Evolutionary conservation across 2,888 invertebrate species (phyloP).

Genomic region (Sinelater perroti): DNA sequence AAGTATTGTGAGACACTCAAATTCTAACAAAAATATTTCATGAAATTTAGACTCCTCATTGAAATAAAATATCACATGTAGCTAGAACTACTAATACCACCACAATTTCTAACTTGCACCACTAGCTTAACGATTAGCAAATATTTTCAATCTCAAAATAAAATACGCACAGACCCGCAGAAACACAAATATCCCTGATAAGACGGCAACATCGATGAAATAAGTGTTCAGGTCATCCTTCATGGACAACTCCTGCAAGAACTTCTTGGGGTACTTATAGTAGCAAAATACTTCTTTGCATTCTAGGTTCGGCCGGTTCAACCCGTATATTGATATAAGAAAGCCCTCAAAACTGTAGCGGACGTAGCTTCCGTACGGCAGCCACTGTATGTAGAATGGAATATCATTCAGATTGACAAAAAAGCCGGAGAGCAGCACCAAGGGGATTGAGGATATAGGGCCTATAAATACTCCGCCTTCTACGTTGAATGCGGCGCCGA

Average conservation of each 20-base stretch:
- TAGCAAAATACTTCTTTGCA: slow-evolving; percentile 87
- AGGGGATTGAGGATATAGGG: slow-evolving; percentile 90
- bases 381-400: slow-evolving; percentile 87
- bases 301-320: slow-evolving; percentile 80
- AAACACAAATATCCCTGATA: slow-evolving; percentile 80
- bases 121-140: slow-evolving; percentile 56
- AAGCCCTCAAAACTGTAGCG: slow-evolving; percentile 93
- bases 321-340: slow-evolving; percentile 91
- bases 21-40: too few species aligned
- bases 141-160: slow-evolving; percentile 82
- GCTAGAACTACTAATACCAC: slow-evolving; percentile 32
- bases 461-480: slow-evolving; percentile 83
- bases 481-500: slow-evolving; percentile 90
- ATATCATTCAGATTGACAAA: slow-evolving; percentile 93
- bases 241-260: slow-evolving; percentile 88
- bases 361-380: slow-evolving; percentile 90
- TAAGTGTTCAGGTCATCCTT: slow-evolving; percentile 69
- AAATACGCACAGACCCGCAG: slow-evolving; percentile 83
- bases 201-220: slow-evolving; percentile 85
- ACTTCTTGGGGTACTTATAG: slow-evolving; percentile 80
- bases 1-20: too few species aligned
- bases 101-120: slow-evolving; percentile 11
- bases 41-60: neutral
- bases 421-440: slow-evolving; percentile 93
- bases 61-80: slow-evolving; percentile 37